A percentile compares a stretch with the other conserved stretches of the same genome.
Conservation (phyloP, 2,797 vertebrate genomes). For the Lacerta agilis region DNA sequence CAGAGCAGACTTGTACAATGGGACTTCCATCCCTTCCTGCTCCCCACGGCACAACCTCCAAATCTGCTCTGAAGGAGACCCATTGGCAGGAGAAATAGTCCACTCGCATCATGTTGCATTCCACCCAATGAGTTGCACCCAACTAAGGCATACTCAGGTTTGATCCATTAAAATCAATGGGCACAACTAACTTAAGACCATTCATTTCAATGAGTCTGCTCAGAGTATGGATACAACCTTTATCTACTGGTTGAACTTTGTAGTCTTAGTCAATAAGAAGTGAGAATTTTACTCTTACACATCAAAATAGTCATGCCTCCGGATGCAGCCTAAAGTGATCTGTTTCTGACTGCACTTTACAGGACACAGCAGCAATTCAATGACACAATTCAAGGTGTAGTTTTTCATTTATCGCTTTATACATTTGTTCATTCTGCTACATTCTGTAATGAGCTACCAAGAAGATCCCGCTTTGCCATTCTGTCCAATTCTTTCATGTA, state of each 20-base stretch:
- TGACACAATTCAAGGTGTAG: neutral
- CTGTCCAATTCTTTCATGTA: neutral
- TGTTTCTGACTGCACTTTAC: neutral
- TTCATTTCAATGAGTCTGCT: no score
- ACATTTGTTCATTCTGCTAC: neutral
- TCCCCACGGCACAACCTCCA: no score
- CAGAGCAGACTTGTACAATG: no score
- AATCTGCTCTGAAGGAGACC: no score
- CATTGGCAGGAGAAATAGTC: no score
- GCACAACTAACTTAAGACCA: no score
- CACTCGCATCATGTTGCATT: no score
- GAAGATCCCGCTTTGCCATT: neutral
- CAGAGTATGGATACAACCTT: no score
- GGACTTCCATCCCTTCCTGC: no score
- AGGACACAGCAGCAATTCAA: neutral
- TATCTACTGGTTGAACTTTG: neutral
- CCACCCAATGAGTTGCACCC: no score
- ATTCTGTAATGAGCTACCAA: neutral
- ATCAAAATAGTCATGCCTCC: neutral
- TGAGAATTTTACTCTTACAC: neutral
- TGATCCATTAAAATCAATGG: no score
- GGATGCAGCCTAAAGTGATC: neutral
- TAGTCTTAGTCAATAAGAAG: neutral
- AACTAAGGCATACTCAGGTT: no score
- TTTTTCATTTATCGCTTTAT: neutral